Base-by-base conservation (phyloP, 2,797 vertebrate genomes). In the Scolopax rusticola region DNA sequence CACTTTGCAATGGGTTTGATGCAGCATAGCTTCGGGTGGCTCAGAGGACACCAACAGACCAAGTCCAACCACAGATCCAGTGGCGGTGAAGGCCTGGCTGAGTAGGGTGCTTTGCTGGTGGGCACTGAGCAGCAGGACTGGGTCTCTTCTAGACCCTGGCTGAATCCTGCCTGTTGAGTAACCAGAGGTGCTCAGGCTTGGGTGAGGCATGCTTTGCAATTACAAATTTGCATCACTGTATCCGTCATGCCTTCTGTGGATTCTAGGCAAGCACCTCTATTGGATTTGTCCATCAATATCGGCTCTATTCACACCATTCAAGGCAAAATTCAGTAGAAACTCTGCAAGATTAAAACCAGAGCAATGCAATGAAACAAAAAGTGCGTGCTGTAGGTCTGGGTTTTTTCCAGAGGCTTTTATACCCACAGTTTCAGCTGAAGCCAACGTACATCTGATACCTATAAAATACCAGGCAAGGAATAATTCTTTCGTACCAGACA, bases 111-210 rank as follows among this genome's bases (percentile, higher is more conserved):
- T 3, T 36, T 43, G 1, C 7, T 17, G 36, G 3, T 8, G 0
- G 0, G 43, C 80, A 78, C 33, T 0, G 0, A 70, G 64, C 40
- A 74, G 77, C 8, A 4, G 0, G 0, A 25, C 36, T 0, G 4
- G 32, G 59, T 59, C 36, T 11, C 15, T 23, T 27, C n/a, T 47
- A 60, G 71, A 64, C 7, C 51, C 28, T 23, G 2, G 3, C 27
- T 73, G 60, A 57, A 27, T 56, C 74, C 51, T 70, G 71, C 32
- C 40, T 14, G 50, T 15, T 30, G 24, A 4, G 18, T 12, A 12
- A 75, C 43, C 57, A 65, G 40, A 90, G 54, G 59, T 36, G 61
- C 63, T 81, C 0, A 0, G 54, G 70, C 63, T 36, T 48, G 43
- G 56, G 20, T 19, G 17, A 77, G 30, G 43, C 3, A 4, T 8